phyloP scores from a whole-genome alignment of 2,888 invertebrate genomes.

The Glyphotaelius pellucidus region DNA sequence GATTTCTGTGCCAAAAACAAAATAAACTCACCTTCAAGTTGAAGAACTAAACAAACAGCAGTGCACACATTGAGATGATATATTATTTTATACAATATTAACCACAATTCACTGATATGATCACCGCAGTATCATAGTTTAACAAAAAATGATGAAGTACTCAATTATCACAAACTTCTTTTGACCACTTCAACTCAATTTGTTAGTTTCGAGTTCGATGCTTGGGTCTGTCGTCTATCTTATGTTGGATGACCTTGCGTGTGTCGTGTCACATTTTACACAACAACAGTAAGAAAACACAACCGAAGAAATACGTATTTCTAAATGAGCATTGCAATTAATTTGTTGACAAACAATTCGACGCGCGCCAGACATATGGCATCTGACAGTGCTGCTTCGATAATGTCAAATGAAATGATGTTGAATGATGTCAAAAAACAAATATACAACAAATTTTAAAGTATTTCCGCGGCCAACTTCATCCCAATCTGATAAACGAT shows the following conservation, averaged over 20 bases:
- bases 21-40: background rate
- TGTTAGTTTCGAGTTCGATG: background rate
- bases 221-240: background rate
- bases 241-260: background rate
- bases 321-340: background rate
- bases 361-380: background rate
- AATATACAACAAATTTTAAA: constrained; percentile 9
- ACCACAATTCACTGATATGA: background rate
- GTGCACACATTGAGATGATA: background rate
- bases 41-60: background rate
- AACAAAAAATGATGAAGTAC: background rate
- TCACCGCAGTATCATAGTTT: background rate
- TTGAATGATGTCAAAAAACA: too few species aligned
- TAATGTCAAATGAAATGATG: too few species aligned
- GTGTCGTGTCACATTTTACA: background rate
- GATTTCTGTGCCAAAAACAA: background rate
- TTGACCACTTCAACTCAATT: background rate
- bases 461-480: constrained; percentile 14
- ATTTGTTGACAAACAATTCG: constrained; percentile 22
- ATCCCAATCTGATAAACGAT: background rate
- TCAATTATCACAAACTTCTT: background rate
- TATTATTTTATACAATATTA: background rate
- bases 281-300: background rate
- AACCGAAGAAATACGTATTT: background rate
- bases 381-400: background rate